Evolutionary conservation across 1,140 invertebrate genomes (phyloP).

Genomic region (Mamestra configurata): DNA sequence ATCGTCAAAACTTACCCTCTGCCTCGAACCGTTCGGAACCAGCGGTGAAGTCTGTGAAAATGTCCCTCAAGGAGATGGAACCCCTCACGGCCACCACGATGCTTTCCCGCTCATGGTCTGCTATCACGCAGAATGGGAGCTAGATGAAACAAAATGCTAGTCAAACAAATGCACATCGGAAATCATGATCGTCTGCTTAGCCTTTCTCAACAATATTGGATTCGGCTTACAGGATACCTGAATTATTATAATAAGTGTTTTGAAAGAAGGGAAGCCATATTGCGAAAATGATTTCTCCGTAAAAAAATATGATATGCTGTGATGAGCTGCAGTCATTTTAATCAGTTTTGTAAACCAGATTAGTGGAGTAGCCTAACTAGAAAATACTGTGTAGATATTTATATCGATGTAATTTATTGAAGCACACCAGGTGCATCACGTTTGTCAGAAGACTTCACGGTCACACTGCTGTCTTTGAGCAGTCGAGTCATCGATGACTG

Average conservation of each 20-base stretch:
- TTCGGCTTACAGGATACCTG: no score
- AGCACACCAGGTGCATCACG: not conserved
- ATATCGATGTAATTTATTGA: not conserved
- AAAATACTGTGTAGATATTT: not conserved
- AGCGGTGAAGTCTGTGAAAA: conserved; percentile 96
- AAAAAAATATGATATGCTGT: no score
- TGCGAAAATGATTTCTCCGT: no score
- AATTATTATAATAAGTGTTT: no score
- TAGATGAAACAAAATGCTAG: conserved; percentile 69
- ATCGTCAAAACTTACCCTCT: conserved; percentile 74
- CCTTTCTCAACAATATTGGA: no score
- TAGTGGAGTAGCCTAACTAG: not conserved
- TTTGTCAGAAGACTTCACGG: conserved; percentile 5
- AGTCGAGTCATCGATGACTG: conserved; percentile 11
- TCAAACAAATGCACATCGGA: not conserved
- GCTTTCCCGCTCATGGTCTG: conserved; percentile 93
- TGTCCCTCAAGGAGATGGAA: conserved; percentile 95
- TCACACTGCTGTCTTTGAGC: conserved; percentile 7
- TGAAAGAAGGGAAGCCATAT: no score
- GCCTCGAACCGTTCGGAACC: conserved; percentile 93
- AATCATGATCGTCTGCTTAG: no score
- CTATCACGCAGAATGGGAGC: conserved; percentile 96
- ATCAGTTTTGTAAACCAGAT: not conserved
- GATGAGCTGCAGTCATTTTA: not conserved
- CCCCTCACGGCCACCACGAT: conserved; percentile 96